phyloP scores from a whole-genome alignment of 1,140 invertebrate species.

The Nautilus pompilius region DNA sequence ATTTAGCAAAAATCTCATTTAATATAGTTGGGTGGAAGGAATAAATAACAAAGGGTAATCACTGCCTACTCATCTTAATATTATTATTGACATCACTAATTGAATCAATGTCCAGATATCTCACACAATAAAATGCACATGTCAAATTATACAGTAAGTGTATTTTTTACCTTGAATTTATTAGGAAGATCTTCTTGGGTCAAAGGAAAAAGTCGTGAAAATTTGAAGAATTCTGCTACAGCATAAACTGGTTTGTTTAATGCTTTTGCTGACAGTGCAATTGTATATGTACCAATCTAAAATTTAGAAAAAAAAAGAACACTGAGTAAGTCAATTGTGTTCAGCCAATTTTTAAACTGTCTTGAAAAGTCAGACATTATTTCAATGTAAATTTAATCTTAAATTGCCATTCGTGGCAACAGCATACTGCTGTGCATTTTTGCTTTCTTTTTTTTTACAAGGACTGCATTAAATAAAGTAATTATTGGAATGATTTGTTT shows the following conservation, averaged over 20 bases:
- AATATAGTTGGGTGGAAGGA: not conserved
- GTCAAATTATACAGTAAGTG: too few species aligned
- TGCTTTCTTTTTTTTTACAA: too few species aligned
- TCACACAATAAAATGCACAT: not conserved
- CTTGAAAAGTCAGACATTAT: too few species aligned
- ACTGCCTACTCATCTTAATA: not conserved
- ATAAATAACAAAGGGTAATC: not conserved
- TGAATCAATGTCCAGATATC: constrained; percentile 3
- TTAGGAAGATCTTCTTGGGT: constrained; percentile 88
- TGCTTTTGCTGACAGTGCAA: constrained; percentile 86
- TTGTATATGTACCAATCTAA: constrained; percentile 85
- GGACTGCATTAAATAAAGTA: too few species aligned
- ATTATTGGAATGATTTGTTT: too few species aligned
- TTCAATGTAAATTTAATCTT: too few species aligned
- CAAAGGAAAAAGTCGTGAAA: constrained; percentile 86
- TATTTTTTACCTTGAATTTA: constrained; percentile 64
- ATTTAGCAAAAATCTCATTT: too few species aligned
- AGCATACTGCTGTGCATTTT: too few species aligned
- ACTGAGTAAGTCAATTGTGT: too few species aligned
- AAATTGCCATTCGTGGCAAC: too few species aligned
- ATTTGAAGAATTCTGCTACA: constrained; percentile 95
- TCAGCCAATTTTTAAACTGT: too few species aligned
- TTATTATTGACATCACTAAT: not conserved
- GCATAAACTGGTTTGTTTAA: constrained; percentile 96
- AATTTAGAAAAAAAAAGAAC: constrained; percentile 9